Conservation (phyloP, 2,888 invertebrate species). For the Acleris holmiana region DNA sequence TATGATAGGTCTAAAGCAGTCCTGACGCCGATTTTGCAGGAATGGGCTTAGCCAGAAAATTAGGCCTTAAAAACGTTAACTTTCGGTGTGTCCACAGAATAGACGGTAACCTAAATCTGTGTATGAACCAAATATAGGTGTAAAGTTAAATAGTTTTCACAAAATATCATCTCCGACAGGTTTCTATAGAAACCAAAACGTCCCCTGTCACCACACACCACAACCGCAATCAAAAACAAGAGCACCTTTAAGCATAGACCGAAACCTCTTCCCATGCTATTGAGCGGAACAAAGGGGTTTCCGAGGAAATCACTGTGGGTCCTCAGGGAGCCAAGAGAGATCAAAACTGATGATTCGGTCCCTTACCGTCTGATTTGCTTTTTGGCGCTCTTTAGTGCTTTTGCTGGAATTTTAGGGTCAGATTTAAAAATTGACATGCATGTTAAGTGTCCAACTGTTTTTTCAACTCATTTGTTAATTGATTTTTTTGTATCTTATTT, state of each 20-base stretch:
- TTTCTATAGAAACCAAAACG: not conserved
- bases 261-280: slow-evolving; percentile 13
- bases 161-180: too few species aligned
- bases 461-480: too few species aligned
- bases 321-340: slow-evolving; percentile 30
- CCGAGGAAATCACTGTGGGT: slow-evolving; percentile 31
- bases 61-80: too few species aligned
- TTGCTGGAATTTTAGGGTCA: not conserved
- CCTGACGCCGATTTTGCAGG: too few species aligned
- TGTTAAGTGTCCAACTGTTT: not conserved
- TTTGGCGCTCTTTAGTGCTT: slow-evolving; percentile 1
- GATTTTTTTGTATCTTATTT: too few species aligned
- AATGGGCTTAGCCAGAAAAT: too few species aligned
- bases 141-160: too few species aligned
- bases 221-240: slow-evolving; percentile 25
- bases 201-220: not conserved
- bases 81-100: too few species aligned
- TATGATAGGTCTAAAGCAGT: too few species aligned
- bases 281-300: slow-evolving; percentile 39
- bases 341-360: slow-evolving; percentile 33
- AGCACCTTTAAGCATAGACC: slow-evolving; percentile 1
- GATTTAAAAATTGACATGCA: not conserved
- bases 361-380: slow-evolving; percentile 35
- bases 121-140: too few species aligned
- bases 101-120: too few species aligned